Base-by-base conservation (phyloP, 2,113 vertebrate genomes). In the Halcyon senegalensis region DNA sequence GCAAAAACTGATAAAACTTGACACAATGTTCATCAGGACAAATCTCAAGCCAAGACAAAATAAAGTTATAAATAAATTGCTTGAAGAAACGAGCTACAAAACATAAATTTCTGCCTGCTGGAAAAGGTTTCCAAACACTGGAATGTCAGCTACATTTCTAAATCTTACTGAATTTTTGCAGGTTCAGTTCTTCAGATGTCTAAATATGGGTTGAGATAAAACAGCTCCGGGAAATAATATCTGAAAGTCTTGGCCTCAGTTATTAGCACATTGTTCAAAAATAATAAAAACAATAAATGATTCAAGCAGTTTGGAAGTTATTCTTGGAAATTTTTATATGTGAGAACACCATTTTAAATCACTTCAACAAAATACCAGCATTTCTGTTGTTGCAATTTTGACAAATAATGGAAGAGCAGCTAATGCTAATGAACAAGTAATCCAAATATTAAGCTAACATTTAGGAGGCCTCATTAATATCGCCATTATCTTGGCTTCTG, bases 221-320 rank as follows among this genome's bases (percentile, higher is more conserved):
- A 58, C 10, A 82, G 68, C 41, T 82, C 84, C 24, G 4, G 56
- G 73, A 93, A 89, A 41, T 28, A 55, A 76, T 37, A 92, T 93
- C 66, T 90, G 44, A 80, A 81, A 92, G 58, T 82, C 77, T 59
- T 97, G 94, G 88, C 85, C 80, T 87, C 67, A 60, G 59, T 77
- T 93, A 92, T 84, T 87, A 92, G 53, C 21, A 84, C n/a, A 72
- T 55, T 91, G 72, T 74, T 92, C 48, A 96, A 94, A 96, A 96
- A 89, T 87, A 95, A 78, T 84, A 94, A 78, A 94, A 92, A 19
- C 39, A 93, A 85, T 74, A 87, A 79, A 91, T 80, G 81, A 95
- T 91, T 95, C 92, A 94, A 95, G 68, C 58, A 70, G 56, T 64
- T 83, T 94, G 81, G 80, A 96, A 87, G 59, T 87, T 93, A 82